Base-by-base conservation (phyloP, 2,888 invertebrate species). In the Galerucella calmariensis region DNA sequence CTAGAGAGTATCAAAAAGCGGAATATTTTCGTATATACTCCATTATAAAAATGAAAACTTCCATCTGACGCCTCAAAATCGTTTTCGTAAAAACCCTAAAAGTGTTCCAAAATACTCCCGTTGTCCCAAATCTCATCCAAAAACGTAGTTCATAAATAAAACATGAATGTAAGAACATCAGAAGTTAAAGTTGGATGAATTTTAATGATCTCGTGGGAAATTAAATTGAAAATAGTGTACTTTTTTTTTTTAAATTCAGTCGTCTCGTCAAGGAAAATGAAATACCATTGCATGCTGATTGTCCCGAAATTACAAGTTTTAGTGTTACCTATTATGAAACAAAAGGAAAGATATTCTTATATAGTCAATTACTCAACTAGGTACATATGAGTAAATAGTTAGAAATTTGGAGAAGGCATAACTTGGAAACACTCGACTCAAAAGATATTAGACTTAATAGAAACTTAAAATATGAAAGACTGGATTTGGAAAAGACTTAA, bases 1-100 rank as follows among this genome's bases (percentile, higher is more conserved):
- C 66, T 20, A 68, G 56, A 68, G 41, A 44, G 44, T 69, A 61
- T 48, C 59, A 27, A 61, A 69, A 46, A 5, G 9, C 44, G 51
- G 3, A 46, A 59, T 69, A 69, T 69, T 69, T 69, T 69, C 48
- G 61, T 61, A 69, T 69, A 61, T 61, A 61, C 61, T 61, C 69
- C 69, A 69, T 69, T 69, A 61, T 51, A 69, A 69, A 69, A 69
- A 69, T 61, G 61, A 61, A 51, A 61, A 61, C 27, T 69, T 69
- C 48, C 51, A 27, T 69, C 24, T 20, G 35, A 69, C 69, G 59
- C 61, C 48, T 48, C 14, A 69, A 69, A 69, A 69, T 69, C 69
- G 69, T 69, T 51, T 12, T 69, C 62, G 16, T 61, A 48, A 61
- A 58, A 69, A 69, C 48, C 61, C 46, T 61, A 62, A 68, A 59